Percentiles rank a stretch among this genome's conserved stretches.
These are phyloP conservation scores for Erebia palarica DNA, from an alignment of 2,888 invertebrate genomes.

Conservation along the genomic window DNA sequence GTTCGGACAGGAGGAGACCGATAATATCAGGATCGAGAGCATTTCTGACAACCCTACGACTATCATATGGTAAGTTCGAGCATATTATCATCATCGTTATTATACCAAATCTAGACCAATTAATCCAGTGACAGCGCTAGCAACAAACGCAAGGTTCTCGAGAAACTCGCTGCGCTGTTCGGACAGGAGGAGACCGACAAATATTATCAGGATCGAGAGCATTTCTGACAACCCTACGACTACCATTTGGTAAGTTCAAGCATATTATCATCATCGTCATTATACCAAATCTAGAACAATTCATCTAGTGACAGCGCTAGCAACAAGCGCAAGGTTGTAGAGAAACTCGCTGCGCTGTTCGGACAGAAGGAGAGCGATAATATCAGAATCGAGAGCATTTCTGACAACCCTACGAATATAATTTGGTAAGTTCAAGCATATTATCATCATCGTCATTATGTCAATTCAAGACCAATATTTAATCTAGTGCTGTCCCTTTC, in stretches of 20 bases:
- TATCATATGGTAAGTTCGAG: conserved; percentile 84
- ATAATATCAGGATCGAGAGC: conserved; percentile 88
- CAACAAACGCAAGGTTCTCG: conserved; percentile 91
- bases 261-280: too few relatives aligned
- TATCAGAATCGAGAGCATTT: conserved; percentile 88
- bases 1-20: conserved; percentile 89
- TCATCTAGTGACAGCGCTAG: conserved; percentile 81
- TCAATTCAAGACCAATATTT: too few relatives aligned
- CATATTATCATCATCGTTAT: too few relatives aligned
- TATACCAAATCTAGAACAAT: too few relatives aligned
- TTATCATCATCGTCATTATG: too few relatives aligned
- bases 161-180: conserved; percentile 89
- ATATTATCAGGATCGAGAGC: conserved; percentile 88
- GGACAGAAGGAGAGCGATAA: conserved; percentile 88
- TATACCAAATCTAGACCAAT: too few relatives aligned
- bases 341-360: conserved; percentile 89
- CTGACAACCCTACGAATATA: conserved; percentile 86
- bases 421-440: conserved; percentile 78
- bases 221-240: conserved; percentile 86
- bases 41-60: conserved; percentile 86
- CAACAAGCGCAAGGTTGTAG: conserved; percentile 91
- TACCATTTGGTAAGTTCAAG: conserved; percentile 83
- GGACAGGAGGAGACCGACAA: conserved; percentile 88
- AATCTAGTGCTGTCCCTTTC: too few relatives aligned
- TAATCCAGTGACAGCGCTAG: conserved; percentile 79